A percentile compares a stretch with the other conserved stretches of the same genome.
Evolutionary conservation across 2,888 invertebrate genomes (phyloP).

Genomic region (Agonopterix subpropinquella): DNA sequence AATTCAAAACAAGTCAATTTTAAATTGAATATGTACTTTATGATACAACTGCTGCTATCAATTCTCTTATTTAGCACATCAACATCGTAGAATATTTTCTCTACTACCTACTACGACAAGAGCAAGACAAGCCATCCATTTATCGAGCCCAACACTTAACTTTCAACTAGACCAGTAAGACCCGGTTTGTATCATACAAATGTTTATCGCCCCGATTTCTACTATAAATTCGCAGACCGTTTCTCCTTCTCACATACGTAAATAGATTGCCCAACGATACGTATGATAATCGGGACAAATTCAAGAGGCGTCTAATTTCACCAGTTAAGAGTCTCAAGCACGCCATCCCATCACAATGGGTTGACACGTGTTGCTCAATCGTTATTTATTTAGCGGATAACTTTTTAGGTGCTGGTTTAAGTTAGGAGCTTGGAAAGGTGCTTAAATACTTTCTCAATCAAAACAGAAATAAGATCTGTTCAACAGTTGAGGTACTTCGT

Average conservation of each 20-base stretch:
- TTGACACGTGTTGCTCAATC: slow-evolving; percentile 50
- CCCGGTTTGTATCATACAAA: slow-evolving; percentile 3
- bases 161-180: slow-evolving; percentile 1
- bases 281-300: slow-evolving; percentile 32
- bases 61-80: too few species aligned
- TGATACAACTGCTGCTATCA: too few species aligned
- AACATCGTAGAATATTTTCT: too few species aligned
- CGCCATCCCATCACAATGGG: slow-evolving; percentile 36
- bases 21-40: too few species aligned
- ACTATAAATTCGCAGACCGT: slow-evolving; percentile 11
- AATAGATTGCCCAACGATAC: slow-evolving; percentile 37
- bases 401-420: slow-evolving; percentile 31
- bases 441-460: too few species aligned
- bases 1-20: too few species aligned
- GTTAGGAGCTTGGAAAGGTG: slow-evolving; percentile 13
- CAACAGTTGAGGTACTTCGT: too few species aligned
- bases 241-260: slow-evolving; percentile 29
- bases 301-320: slow-evolving; percentile 37
- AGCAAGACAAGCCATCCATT: too few species aligned
- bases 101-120: too few species aligned
- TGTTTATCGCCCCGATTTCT: slow-evolving; percentile 10
- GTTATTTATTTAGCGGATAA: slow-evolving; percentile 42
- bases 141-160: neutral
- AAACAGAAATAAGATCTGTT: too few species aligned
- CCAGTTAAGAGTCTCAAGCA: slow-evolving; percentile 30